phyloP scores from a whole-genome alignment of 1,140 invertebrate genomes.

The Conus ventricosus region DNA sequence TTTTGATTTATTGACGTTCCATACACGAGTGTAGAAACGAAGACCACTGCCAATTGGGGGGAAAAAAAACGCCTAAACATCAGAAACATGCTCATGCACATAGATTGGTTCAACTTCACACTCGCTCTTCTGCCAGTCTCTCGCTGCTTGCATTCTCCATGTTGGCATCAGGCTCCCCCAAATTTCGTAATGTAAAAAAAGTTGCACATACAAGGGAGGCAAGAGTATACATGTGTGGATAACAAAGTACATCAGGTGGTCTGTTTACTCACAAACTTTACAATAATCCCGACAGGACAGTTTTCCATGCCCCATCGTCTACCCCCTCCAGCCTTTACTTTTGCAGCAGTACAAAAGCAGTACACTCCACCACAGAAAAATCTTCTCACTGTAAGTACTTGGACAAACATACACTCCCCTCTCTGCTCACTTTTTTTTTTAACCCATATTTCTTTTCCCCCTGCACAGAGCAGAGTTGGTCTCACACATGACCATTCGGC shows the following conservation, averaged over 20 bases:
- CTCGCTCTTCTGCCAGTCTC: neutral
- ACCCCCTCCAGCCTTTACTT: too few species aligned
- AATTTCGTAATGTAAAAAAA: too few species aligned
- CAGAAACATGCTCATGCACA: conserved; percentile 27
- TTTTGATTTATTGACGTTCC: conserved; percentile 23
- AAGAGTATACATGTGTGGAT: neutral
- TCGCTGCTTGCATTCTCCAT: neutral
- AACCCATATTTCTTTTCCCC: too few species aligned
- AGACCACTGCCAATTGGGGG: neutral
- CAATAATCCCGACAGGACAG: too few species aligned
- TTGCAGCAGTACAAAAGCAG: too few species aligned
- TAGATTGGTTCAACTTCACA: neutral
- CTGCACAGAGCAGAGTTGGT: too few species aligned
- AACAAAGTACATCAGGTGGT: neutral
- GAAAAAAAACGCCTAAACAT: conserved; percentile 23
- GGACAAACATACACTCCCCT: too few species aligned
- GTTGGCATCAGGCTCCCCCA: neutral
- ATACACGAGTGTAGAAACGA: neutral
- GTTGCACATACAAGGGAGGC: neutral
- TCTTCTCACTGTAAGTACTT: too few species aligned
- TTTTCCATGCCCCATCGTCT: too few species aligned
- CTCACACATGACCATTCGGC: too few species aligned
- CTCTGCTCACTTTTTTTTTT: too few species aligned
- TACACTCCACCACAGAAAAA: too few species aligned
- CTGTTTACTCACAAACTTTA: neutral